Percentiles rank a stretch among this genome's conserved stretches.
Evolutionary conservation across 2,888 invertebrate species (phyloP).

Genomic region (Celastrina argiolus): DNA sequence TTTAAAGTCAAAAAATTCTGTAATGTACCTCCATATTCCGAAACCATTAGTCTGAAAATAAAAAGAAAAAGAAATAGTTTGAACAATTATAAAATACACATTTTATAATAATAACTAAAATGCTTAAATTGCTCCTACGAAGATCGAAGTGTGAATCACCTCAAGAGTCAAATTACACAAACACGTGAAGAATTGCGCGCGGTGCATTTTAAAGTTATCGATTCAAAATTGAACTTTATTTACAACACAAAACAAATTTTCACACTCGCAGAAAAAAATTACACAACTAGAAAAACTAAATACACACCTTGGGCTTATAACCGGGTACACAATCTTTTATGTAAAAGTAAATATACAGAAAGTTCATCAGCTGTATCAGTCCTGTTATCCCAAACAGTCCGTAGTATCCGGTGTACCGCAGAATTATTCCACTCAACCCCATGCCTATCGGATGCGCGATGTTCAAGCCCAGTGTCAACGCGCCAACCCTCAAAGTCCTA

Average conservation of each 20-base stretch:
- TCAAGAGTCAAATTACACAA: too few relatives aligned
- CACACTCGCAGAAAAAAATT: too few relatives aligned
- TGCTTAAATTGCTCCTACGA: too few relatives aligned
- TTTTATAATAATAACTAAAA: neutral
- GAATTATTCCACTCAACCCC: neutral
- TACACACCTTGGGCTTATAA: neutral
- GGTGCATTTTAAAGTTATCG: too few relatives aligned
- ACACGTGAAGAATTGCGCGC: too few relatives aligned
- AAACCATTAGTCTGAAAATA: neutral
- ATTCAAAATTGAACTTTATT: too few relatives aligned
- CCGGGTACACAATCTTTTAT: neutral
- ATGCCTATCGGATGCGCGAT: neutral
- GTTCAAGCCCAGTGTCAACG: neutral
- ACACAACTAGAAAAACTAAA: neutral
- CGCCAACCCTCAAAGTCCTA: conserved; percentile 7
- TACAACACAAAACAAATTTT: too few relatives aligned
- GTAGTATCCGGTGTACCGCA: neutral
- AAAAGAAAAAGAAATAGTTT: neutral
- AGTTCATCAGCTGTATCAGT: neutral
- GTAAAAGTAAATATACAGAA: neutral
- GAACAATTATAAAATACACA: too few relatives aligned
- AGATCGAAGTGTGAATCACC: too few relatives aligned
- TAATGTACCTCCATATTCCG: neutral
- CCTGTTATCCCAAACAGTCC: neutral
- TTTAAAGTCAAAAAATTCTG: conserved; percentile 3